phyloP scores from a whole-genome alignment of 2,888 invertebrate genomes.

The Atethmia centrago region DNA sequence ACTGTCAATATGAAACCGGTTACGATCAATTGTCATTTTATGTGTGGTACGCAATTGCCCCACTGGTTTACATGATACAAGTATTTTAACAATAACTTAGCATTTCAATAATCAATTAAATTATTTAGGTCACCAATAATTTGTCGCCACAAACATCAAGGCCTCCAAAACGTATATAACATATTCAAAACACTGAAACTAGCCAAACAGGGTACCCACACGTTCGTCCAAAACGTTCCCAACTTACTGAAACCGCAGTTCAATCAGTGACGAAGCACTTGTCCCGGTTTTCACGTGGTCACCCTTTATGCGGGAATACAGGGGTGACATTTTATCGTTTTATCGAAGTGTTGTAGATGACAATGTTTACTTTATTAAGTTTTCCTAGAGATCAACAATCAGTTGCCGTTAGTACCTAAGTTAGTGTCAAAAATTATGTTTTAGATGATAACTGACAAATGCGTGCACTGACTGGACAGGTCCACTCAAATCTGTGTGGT shows the following conservation, averaged over 20 bases:
- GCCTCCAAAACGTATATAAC: background rate
- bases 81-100: no score
- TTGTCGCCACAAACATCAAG: background rate
- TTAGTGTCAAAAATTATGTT: no score
- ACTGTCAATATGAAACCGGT: no score
- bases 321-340: background rate
- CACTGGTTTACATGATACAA: no score
- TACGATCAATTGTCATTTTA: no score
- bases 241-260: slow-evolving; percentile 29
- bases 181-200: no score
- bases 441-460: no score
- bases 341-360: background rate
- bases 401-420: no score
- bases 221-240: slow-evolving; percentile 13
- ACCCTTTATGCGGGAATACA: background rate
- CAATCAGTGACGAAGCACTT: slow-evolving; percentile 30
- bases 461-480: no score
- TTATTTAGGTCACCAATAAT: background rate
- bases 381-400: background rate
- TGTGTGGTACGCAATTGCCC: no score
- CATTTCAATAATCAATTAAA: no score
- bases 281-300: slow-evolving; percentile 20
- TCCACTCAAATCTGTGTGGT: no score
- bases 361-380: background rate
- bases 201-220: background rate